A percentile compares a stretch with the other conserved stretches of the same genome.
Conservation (phyloP, 2,888 invertebrate genomes). For the Troides oblongomaculatus region DNA sequence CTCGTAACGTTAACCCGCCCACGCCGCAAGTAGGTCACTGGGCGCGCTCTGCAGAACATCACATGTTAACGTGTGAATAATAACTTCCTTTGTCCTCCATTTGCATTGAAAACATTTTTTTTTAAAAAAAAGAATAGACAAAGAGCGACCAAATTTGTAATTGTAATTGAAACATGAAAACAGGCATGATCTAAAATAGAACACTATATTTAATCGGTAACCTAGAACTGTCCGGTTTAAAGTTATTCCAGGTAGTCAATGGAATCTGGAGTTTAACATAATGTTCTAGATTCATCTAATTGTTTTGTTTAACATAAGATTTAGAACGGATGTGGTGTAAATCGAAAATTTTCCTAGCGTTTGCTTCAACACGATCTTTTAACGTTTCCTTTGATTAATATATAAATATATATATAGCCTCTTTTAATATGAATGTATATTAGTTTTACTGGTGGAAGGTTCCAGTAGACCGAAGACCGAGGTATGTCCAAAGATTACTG, state of each 20-base stretch:
- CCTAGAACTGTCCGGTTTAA: constrained; percentile 22
- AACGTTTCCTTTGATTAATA: too few relatives aligned
- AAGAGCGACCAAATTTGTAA: background rate
- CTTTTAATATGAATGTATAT: too few relatives aligned
- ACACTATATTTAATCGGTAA: background rate
- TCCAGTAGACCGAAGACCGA: too few relatives aligned
- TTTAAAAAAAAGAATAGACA: background rate
- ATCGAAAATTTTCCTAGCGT: too few relatives aligned
- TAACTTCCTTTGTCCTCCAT: constrained; percentile 2
- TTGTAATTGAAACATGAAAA: background rate
- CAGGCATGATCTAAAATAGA: background rate
- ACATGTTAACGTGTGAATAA: constrained; percentile 28
- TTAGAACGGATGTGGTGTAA: constrained; percentile 14
- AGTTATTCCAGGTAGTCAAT: constrained; percentile 21
- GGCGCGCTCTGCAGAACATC: constrained; percentile 43
- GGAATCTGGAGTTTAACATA: constrained; percentile 14
- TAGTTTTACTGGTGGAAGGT: too few relatives aligned
- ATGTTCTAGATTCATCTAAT: constrained; percentile 20
- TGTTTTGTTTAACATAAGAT: constrained; percentile 7
- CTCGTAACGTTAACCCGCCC: constrained; percentile 27
- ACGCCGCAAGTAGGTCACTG: constrained; percentile 41
- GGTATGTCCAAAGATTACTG: too few relatives aligned
- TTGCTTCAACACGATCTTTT: too few relatives aligned
- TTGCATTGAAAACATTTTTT: background rate
- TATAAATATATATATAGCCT: too few relatives aligned